phyloP scores from a whole-genome alignment of 2,113 vertebrate species.

The Rhegmatorhina hoffmannsi region DNA sequence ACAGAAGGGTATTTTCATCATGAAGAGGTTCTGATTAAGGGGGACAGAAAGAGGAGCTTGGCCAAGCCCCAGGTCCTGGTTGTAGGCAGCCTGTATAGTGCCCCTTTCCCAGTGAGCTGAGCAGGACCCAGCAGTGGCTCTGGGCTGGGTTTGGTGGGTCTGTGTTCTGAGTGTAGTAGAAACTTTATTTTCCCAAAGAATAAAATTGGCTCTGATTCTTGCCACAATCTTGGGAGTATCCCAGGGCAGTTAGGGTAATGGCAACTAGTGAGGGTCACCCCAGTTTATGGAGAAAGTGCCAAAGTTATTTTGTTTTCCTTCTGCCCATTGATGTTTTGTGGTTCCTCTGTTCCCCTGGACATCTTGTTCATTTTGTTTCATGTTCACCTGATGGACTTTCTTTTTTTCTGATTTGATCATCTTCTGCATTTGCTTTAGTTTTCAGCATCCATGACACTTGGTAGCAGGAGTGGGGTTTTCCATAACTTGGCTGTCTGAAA shows the following conservation, averaged over 20 bases:
- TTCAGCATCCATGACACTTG: neutral
- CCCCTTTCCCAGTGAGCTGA: fast-evolving
- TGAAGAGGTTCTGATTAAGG: neutral
- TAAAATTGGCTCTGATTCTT: neutral
- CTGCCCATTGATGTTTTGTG: neutral
- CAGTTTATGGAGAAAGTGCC: neutral
- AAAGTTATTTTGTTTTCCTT: neutral
- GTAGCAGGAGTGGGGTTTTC: neutral
- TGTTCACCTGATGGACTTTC: neutral
- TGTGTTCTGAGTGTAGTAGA: neutral
- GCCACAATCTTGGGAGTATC: neutral
- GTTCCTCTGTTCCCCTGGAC: neutral
- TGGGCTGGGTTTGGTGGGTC: fast-evolving
- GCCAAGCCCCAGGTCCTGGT: neutral
- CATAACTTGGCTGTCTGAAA: neutral
- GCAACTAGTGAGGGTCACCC: neutral
- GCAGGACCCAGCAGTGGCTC: neutral
- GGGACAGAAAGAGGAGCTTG: neutral
- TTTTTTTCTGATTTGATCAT: neutral
- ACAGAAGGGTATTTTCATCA: neutral
- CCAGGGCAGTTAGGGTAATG: neutral
- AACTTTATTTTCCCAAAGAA: neutral
- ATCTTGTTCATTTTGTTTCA: neutral
- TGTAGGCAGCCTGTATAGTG: neutral
- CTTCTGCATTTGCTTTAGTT: neutral